Evolutionary conservation across 2,797 vertebrate genomes (phyloP).

Genomic region (Enteromius afrohamiltoni): DNA sequence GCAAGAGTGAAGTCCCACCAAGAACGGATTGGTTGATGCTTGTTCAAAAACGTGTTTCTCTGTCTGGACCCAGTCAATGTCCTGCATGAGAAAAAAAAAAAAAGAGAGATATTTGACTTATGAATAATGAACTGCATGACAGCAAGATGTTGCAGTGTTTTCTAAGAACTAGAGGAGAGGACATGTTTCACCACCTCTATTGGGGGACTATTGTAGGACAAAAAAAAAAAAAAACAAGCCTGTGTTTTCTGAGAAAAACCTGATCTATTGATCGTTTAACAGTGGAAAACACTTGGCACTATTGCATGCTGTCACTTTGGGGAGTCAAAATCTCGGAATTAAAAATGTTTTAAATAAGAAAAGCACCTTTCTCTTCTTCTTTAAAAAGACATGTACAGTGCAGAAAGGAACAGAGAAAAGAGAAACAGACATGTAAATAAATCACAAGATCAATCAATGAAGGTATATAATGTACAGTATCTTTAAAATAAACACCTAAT

Average conservation of each 20-base stretch:
- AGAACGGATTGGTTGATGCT: conserved; percentile 95
- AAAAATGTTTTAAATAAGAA: conserved; percentile 31
- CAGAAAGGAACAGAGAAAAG: conserved; percentile 50
- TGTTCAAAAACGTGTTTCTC: conserved; percentile 99
- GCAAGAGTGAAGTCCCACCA: conserved; percentile 96
- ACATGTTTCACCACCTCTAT: conserved; percentile 34
- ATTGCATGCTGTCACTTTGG: conserved; percentile 47
- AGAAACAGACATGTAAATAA: conserved; percentile 42
- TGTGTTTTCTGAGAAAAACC: conserved; percentile 44
- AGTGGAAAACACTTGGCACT: conserved; percentile 37
- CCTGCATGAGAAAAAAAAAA: conserved; percentile 78
- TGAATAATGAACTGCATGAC: conserved; percentile 20
- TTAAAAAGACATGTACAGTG: conserved; percentile 45
- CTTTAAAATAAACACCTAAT: background rate
- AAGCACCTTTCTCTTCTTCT: conserved; percentile 58
- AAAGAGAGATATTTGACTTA: conserved; percentile 18
- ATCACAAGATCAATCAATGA: conserved; percentile 17
- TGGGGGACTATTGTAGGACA: conserved; percentile 28
- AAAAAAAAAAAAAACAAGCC: conserved; percentile 17
- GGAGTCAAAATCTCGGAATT: conserved; percentile 27
- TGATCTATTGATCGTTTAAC: conserved; percentile 33
- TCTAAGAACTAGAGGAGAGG: conserved; percentile 43
- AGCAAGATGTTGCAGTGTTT: conserved; percentile 21
- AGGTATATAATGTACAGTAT: background rate
- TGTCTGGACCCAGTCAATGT: conserved; percentile 99